Evolutionary conservation across 2,113 vertebrate species (phyloP).

Genomic region (Regulus satrapa): DNA sequence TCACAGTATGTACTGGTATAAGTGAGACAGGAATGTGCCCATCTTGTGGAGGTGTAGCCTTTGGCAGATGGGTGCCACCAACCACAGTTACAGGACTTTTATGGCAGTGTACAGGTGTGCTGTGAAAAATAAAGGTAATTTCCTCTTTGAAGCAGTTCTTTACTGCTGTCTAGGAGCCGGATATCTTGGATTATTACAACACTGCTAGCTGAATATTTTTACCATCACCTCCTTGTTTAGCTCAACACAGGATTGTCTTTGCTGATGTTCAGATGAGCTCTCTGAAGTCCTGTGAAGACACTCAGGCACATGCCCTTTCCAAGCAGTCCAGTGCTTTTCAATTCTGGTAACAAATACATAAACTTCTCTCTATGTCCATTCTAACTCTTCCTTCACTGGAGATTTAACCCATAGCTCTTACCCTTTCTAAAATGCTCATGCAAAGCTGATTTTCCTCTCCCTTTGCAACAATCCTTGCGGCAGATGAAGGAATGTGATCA

Average conservation of each 20-base stretch:
- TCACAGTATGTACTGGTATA: background rate
- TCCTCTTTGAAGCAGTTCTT: background rate
- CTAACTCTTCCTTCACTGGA: background rate
- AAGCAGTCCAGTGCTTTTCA: background rate
- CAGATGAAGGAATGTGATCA: fast-evolving
- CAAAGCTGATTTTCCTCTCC: background rate
- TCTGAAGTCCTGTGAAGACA: background rate
- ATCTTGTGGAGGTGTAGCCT: background rate
- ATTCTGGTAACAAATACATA: background rate
- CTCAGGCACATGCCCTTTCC: background rate
- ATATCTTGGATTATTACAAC: background rate
- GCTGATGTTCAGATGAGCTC: background rate
- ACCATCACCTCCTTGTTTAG: background rate
- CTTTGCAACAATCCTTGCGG: background rate
- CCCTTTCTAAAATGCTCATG: background rate
- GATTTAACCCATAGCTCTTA: background rate
- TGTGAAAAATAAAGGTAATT: background rate
- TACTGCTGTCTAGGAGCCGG: background rate
- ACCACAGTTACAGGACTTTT: background rate
- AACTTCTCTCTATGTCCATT: background rate
- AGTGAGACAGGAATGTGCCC: background rate
- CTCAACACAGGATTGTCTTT: background rate
- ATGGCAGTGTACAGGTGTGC: background rate
- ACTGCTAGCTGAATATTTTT: background rate
- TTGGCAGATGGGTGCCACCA: background rate